Base-by-base conservation (phyloP, 2,797 vertebrate genomes). In the Pipistrellus nathusii region DNA sequence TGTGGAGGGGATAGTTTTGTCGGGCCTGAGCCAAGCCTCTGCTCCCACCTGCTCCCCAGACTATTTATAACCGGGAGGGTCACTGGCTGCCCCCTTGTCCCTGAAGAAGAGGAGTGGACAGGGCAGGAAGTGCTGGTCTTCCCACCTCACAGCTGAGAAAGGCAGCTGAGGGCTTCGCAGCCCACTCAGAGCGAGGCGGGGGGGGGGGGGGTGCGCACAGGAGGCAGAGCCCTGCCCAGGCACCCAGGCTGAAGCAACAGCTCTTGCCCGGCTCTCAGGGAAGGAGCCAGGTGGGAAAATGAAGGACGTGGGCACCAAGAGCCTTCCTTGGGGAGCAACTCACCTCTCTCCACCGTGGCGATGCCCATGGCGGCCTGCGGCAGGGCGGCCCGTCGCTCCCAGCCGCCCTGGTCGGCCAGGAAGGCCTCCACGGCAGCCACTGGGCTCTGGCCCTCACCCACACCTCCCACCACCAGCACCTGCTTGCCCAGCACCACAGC, bases 351-450 rank as follows among this genome's bases (percentile, higher is more conserved):
- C 93, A 99, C 96, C 0, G 98, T 98, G 2, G 99, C 99, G 97
- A 99, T 98, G 38, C 99, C 99, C 99, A 99, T 99, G 85, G 99
- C 99, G 0, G 99, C 98, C 97, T 99, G 99, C n/a, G 99, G 98
- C 97, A 99, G 98, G 11, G 99, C 98, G 0, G 99, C 98, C 92
- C 98, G 99, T 30, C 98, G 99, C 98, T 99, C 99, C 99, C 99
- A 99, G 96, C 99, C 99, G 96, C 99, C 99, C 97, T 99, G 99
- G 5, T 99, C 99, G 0, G 98, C 98, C 32, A 99, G 98, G 98
- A 99, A 99, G 95, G 99, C 98, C 96, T 99, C 99, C 91, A 99
- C 99, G 0, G 99, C 99, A 44, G 99, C 99, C 35, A 99, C 98
- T 0, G 99, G 99, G 30, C 98, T 99, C 98, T 99, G 99, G 14